Percentiles rank a stretch among this genome's conserved stretches.
Conservation (phyloP, 2,113 vertebrate species). For the Antechinus flavipes region DNA sequence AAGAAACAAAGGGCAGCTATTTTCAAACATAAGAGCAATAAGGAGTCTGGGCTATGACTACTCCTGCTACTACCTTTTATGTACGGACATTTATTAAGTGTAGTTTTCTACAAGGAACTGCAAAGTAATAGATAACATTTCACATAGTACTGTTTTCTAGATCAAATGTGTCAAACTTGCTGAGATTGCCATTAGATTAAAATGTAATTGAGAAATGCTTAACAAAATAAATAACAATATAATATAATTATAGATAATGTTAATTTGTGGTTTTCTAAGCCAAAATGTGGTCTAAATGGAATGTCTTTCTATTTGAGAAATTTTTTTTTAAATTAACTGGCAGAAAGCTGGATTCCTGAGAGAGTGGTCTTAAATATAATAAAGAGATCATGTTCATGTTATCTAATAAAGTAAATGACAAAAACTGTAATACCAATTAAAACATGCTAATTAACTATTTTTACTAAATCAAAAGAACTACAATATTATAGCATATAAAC, state of each 20-base stretch:
- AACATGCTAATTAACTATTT: background rate
- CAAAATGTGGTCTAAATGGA: background rate
- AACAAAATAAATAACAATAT: background rate
- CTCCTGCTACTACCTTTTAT: background rate
- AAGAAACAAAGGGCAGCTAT: background rate
- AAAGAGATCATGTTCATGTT: background rate
- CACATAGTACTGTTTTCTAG: background rate
- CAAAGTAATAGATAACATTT: background rate
- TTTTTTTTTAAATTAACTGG: background rate
- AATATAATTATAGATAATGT: background rate
- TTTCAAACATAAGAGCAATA: background rate
- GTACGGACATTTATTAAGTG: background rate
- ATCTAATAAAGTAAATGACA: background rate
- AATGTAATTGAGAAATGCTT: background rate
- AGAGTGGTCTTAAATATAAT: background rate
- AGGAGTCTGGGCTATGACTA: background rate
- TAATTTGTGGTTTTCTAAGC: background rate
- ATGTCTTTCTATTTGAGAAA: background rate
- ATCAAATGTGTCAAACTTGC: background rate
- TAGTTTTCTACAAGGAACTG: background rate
- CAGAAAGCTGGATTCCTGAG: background rate
- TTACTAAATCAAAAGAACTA: background rate
- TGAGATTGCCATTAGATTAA: background rate
- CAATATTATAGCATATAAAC: background rate
- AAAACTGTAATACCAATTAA: background rate